These are phyloP conservation scores for Procambarus clarkii DNA, from an alignment of 1,140 invertebrate species.

Conservation along the genomic window DNA sequence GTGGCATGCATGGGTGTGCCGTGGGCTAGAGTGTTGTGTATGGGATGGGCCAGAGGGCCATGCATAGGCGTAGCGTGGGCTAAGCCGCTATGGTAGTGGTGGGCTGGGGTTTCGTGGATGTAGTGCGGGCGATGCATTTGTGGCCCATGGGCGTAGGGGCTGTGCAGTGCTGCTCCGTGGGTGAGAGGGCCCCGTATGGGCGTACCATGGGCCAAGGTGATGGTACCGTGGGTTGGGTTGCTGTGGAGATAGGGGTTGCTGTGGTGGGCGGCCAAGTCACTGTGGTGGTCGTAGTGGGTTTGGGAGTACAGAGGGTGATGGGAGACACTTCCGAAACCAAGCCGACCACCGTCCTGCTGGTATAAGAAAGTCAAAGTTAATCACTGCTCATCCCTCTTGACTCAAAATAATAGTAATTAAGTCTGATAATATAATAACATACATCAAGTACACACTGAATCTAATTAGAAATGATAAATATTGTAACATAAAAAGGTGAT, in stretches of 20 bases:
- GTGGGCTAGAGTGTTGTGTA: neutral
- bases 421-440: no score
- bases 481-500: no score
- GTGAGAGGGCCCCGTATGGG: neutral
- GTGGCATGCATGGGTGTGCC: neutral
- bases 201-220: neutral
- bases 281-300: neutral
- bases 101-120: neutral
- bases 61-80: neutral
- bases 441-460: no score
- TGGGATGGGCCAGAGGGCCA: neutral
- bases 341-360: conserved; percentile 16
- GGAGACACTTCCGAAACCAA: neutral
- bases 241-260: neutral
- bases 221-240: neutral
- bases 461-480: no score
- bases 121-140: conserved; percentile 11
- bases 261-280: neutral
- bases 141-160: neutral
- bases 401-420: no score
- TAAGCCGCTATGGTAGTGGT: neutral
- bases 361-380: neutral
- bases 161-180: neutral
- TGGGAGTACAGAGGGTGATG: neutral
- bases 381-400: no score